Evolutionary conservation across 2,113 vertebrate species (phyloP).

Genomic region (Oreotrochilus melanogaster): DNA sequence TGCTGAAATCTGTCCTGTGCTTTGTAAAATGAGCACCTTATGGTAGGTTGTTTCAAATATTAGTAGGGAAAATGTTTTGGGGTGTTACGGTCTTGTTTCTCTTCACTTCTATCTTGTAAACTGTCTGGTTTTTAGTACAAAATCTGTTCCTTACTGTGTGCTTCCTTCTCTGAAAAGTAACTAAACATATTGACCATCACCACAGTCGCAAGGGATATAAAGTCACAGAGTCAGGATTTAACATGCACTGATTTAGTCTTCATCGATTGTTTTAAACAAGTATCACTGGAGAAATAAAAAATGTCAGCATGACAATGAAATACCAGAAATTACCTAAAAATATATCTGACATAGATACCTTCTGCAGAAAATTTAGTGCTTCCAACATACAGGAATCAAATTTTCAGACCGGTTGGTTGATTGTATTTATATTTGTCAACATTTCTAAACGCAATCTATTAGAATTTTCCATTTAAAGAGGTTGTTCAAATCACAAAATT

Average conservation of each 20-base stretch:
- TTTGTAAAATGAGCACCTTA: background rate
- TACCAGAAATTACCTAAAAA: background rate
- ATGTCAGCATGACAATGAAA: slow-evolving; percentile 11
- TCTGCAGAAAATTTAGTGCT: background rate
- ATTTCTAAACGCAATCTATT: background rate
- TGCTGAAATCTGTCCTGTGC: background rate
- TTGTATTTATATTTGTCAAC: background rate
- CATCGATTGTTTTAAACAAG: slow-evolving; percentile 16
- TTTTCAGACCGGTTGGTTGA: background rate
- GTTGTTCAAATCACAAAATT: background rate
- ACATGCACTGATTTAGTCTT: background rate
- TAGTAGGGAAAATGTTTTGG: background rate
- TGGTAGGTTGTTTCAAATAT: background rate
- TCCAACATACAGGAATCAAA: background rate
- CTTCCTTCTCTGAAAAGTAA: background rate
- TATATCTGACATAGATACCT: background rate
- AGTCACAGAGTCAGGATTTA: background rate
- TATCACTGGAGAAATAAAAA: background rate
- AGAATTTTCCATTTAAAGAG: background rate
- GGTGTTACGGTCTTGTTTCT: background rate
- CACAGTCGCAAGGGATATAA: background rate
- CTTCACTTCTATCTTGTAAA: background rate
- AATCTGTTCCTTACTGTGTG: background rate
- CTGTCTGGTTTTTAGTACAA: background rate
- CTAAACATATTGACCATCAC: background rate